These are phyloP conservation scores for Axea sp. DNA, from an alignment of 2,888 invertebrate genomes.

Conservation along the genomic window DNA sequence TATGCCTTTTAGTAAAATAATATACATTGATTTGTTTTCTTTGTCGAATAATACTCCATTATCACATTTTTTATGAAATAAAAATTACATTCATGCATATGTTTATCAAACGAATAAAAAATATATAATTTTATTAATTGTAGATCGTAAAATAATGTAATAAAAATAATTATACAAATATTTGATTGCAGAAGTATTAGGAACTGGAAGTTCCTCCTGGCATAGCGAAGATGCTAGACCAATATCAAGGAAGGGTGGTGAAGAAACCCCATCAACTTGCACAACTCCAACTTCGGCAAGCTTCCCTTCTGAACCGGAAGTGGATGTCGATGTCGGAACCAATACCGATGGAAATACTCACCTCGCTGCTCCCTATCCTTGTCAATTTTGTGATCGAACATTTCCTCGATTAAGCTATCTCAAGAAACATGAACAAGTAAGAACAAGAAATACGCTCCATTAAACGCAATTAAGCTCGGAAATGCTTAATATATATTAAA, in stretches of 20 bases:
- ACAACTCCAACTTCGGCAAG: conserved; percentile 85
- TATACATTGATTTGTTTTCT: too few species aligned
- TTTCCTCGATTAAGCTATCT: conserved; percentile 92
- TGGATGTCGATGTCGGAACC: conserved; percentile 70
- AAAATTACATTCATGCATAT: too few species aligned
- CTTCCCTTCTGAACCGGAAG: conserved; percentile 83
- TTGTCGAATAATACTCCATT: too few species aligned
- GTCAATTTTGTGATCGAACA: conserved; percentile 95
- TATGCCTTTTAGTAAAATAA: too few species aligned
- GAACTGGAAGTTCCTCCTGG: conserved; percentile 85
- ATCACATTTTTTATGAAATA: too few species aligned
- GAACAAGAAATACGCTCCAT: too few species aligned
- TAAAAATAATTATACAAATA: background rate
- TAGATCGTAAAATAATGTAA: too few species aligned
- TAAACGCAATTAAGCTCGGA: too few species aligned
- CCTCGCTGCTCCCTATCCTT: conserved; percentile 88
- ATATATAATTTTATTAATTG: too few species aligned
- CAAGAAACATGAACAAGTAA: conserved; percentile 95
- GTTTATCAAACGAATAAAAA: too few species aligned
- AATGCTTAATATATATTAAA: too few species aligned
- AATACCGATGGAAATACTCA: conserved; percentile 70
- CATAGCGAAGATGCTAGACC: conserved; percentile 83
- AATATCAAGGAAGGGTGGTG: conserved; percentile 79
- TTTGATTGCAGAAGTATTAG: conserved; percentile 82
- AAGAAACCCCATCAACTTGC: conserved; percentile 82